Evolutionary conservation across 2,888 invertebrate species (phyloP).

Genomic region (Gari tellinella): DNA sequence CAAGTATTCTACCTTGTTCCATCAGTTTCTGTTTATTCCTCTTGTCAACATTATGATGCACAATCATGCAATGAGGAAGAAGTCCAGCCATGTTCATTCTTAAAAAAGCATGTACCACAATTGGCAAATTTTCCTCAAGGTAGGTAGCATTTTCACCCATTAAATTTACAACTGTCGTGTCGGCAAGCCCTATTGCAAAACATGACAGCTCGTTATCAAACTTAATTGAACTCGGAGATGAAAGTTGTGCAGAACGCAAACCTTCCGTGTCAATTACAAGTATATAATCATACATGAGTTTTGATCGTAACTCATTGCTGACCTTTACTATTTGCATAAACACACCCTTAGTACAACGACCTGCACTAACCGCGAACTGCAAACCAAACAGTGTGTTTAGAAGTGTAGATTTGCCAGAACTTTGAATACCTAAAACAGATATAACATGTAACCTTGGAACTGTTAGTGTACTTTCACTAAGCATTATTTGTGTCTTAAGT

Average conservation of each 20-base stretch:
- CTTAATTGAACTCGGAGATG: not conserved
- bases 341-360: slow-evolving; percentile 54
- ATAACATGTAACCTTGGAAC: slow-evolving; percentile 17
- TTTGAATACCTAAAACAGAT: slow-evolving; percentile 49
- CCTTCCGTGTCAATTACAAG: slow-evolving; percentile 51
- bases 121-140: slow-evolving; percentile 32
- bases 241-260: slow-evolving; percentile 33
- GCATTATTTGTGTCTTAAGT: not conserved
- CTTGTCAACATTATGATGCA: slow-evolving; percentile 47
- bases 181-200: slow-evolving; percentile 36
- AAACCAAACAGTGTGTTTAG: slow-evolving; percentile 53
- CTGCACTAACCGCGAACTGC: slow-evolving; percentile 41
- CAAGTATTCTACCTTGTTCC: not conserved
- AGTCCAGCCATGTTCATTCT: slow-evolving; percentile 32
- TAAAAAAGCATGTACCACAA: slow-evolving; percentile 41
- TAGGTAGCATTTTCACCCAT: slow-evolving; percentile 42
- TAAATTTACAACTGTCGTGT: slow-evolving; percentile 36
- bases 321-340: slow-evolving; percentile 25
- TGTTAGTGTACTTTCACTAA: not conserved
- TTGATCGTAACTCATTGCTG: not conserved
- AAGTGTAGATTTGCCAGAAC: slow-evolving; percentile 54
- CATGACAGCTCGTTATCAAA: slow-evolving; percentile 47
- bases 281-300: slow-evolving; percentile 24
- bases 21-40: slow-evolving; percentile 7
- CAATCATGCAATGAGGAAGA: slow-evolving; percentile 14